Base-by-base conservation (phyloP, 1,140 invertebrate species). In the Cydia amplana region DNA sequence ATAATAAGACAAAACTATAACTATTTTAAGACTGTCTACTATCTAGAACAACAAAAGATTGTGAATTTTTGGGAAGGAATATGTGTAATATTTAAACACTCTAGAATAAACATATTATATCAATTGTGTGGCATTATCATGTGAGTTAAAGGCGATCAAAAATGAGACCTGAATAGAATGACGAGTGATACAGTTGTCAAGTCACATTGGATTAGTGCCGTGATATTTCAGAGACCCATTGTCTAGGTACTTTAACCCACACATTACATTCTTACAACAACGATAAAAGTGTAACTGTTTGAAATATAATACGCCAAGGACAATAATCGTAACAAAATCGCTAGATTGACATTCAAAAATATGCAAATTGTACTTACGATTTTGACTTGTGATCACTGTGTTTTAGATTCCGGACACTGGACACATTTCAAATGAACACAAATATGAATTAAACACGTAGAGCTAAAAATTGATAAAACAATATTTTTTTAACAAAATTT, bases 221-320 rank as follows among this genome's bases (percentile, higher is more conserved):
- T 23, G 55, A 60, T 60, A 60, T 60, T 55, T 55, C 9, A 60
- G 55, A 60, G 7, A 23, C 20, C 20, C 18, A 60, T 60, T 60
- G 55, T 3, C 55, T 60, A n/a, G n/a, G n/a, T n/a, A 23, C 20
- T 60, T 5, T 10, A 60, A 23, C n/a, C 16, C n/a, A 60, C 18
- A 60, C 55, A 60, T 60, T 23, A 60, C 16, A 20, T 7, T 5
- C 20, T 23, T 18, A 60, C 9, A 23, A 23, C 18, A 23, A 23
- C 20, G 55, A 3, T 10, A 23, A 20, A 55, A 18, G 51, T 55
- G n/a, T 60, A 60, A 36, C 65, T 70, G 74, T 20, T 70, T 32
- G 23, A 55, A 77, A 73, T 76, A 75, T 73, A 49, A 65, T 36
- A 80, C 74, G 77, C 74, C 77, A 78, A 80, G 79, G 79, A 75